Percentiles rank a stretch among this genome's conserved stretches.
These are phyloP conservation scores for Pelecanoides urinatrix DNA, from an alignment of 2,113 vertebrate species.

Conservation along the genomic window DNA sequence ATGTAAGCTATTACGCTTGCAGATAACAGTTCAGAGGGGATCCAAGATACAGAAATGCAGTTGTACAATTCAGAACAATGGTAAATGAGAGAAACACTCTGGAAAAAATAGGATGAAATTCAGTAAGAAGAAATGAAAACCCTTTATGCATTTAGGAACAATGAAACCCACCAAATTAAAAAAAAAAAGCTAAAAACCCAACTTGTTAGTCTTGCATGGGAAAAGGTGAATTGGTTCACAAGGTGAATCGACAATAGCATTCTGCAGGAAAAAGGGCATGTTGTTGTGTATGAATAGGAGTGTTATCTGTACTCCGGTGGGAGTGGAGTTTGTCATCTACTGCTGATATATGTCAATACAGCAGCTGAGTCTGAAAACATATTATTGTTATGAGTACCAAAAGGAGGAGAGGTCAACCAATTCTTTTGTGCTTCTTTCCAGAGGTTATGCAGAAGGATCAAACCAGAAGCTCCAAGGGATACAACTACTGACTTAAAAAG, in stretches of 20 bases:
- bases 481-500: background rate
- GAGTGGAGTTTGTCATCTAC: background rate
- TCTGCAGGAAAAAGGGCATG: background rate
- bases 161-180: background rate
- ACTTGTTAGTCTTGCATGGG: background rate
- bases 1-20: background rate
- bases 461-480: background rate
- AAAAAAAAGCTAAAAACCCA: background rate
- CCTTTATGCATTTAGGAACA: background rate
- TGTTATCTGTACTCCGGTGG: background rate
- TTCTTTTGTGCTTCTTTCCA: background rate
- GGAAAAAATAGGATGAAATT: background rate
- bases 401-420: background rate
- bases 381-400: background rate
- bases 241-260: background rate
- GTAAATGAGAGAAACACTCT: background rate
- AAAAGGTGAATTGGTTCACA: too few species aligned
- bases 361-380: background rate
- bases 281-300: background rate
- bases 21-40: background rate
- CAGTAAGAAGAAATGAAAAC: background rate
- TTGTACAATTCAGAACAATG: background rate
- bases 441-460: background rate
- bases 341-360: background rate
- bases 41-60: background rate